Conservation (phyloP, 2,113 vertebrate genomes). For the Calcarius ornatus region DNA sequence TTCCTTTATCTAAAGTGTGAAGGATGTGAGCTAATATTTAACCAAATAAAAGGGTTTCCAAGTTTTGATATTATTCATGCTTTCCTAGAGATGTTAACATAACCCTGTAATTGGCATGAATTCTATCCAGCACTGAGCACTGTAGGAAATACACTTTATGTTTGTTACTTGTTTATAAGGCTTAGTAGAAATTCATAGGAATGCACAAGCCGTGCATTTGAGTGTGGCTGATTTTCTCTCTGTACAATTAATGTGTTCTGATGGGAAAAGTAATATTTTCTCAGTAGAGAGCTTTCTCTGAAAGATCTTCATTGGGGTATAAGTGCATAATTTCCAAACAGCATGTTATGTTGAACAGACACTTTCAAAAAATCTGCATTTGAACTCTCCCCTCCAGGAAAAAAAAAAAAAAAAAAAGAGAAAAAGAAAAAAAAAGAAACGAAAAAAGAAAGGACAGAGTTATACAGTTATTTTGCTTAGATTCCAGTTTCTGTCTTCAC, state of each 20-base stretch:
- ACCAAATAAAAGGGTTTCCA: background rate
- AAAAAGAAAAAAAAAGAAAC: background rate
- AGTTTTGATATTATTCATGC: background rate
- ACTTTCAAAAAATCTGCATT: background rate
- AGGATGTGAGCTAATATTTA: background rate
- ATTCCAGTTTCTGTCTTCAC: background rate
- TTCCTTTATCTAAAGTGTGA: background rate
- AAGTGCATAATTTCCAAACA: background rate
- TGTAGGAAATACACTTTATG: background rate
- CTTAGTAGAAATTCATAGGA: slow-evolving; percentile 4
- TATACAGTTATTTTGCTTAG: background rate
- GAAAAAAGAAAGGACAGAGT: accelerated
- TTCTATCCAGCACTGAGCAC: background rate
- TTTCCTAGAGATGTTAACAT: background rate
- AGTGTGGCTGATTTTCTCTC: background rate
- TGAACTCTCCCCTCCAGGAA: background rate
- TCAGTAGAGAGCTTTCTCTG: background rate
- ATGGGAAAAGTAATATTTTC: background rate
- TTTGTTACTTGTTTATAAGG: slow-evolving; percentile 16
- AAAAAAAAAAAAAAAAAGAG: background rate
- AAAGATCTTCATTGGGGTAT: background rate
- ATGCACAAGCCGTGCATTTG: background rate
- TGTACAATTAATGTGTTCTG: slow-evolving; percentile 7
- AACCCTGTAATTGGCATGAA: slow-evolving; percentile 4
- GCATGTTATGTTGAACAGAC: background rate